Percentiles rank a stretch among this genome's conserved stretches.
phyloP scores from a whole-genome alignment of 1,140 invertebrate species.

The Sesamia nonagrioides region DNA sequence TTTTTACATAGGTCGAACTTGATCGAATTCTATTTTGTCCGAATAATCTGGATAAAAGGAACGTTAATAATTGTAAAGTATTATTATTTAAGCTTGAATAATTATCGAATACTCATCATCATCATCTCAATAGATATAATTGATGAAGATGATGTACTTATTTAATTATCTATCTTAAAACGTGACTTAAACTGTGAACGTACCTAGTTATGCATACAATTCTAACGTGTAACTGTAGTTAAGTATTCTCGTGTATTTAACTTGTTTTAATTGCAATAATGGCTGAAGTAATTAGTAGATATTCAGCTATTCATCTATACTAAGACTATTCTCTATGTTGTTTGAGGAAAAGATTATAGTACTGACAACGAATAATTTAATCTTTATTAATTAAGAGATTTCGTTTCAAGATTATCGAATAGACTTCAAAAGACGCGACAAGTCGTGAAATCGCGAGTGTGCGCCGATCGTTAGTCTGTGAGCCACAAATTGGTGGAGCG shows the following conservation, averaged over 20 bases:
- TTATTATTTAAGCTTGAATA: no score
- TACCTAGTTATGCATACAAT: no score
- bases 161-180: no score
- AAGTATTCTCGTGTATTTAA: no score
- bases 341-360: background rate
- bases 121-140: no score
- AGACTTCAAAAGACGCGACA: background rate
- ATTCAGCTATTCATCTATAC: background rate
- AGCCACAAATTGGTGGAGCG: background rate
- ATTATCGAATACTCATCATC: no score
- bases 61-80: background rate
- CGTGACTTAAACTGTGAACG: no score
- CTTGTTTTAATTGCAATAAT: background rate
- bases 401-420: background rate
- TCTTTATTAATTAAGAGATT: background rate
- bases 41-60: background rate
- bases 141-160: no score
- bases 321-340: background rate
- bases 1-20: background rate
- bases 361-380: background rate
- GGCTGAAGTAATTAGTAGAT: background rate
- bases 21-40: background rate
- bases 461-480: background rate
- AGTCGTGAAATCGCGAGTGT: slow-evolving; percentile 21
- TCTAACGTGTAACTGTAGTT: no score